These are phyloP conservation scores for Catagonus wagneri DNA, from an alignment of 2,113 vertebrate species.

Conservation along the genomic window DNA sequence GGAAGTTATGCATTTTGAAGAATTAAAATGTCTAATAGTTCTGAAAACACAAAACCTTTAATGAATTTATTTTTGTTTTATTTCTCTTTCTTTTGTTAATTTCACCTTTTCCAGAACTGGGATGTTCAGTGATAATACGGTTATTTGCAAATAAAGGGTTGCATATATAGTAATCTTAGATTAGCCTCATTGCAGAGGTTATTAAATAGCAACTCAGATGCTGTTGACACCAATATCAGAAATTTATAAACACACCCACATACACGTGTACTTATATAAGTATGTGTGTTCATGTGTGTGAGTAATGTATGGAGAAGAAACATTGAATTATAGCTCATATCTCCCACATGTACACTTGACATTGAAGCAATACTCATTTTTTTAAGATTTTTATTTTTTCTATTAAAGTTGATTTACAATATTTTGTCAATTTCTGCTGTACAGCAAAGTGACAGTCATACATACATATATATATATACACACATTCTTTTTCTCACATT, in stretches of 20 bases:
- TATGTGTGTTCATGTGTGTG: background rate
- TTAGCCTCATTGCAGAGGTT: background rate
- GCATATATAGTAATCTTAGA: background rate
- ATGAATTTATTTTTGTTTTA: conserved; percentile 15
- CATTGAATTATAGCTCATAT: background rate
- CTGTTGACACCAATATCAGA: background rate
- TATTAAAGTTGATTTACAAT: no score
- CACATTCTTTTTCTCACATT: no score
- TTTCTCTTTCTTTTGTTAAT: conserved; percentile 21
- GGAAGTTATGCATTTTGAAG: conserved; percentile 20
- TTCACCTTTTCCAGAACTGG: background rate
- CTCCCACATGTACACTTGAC: background rate
- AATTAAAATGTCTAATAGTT: conserved; percentile 8
- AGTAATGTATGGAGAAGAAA: background rate
- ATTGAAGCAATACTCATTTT: conserved; percentile 7
- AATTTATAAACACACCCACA: background rate
- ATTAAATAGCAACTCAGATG: background rate
- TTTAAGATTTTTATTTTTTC: background rate
- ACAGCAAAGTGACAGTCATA: no score
- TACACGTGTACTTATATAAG: background rate
- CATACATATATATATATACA: no score
- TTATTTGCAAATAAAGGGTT: background rate
- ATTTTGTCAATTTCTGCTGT: no score
- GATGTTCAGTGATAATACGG: background rate
- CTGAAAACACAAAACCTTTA: conserved; percentile 14